A percentile compares a stretch with the other conserved stretches of the same genome.
These are phyloP conservation scores for Caenorhabditis zanzibari DNA, from an alignment of 2,888 invertebrate genomes.

Conservation along the genomic window DNA sequence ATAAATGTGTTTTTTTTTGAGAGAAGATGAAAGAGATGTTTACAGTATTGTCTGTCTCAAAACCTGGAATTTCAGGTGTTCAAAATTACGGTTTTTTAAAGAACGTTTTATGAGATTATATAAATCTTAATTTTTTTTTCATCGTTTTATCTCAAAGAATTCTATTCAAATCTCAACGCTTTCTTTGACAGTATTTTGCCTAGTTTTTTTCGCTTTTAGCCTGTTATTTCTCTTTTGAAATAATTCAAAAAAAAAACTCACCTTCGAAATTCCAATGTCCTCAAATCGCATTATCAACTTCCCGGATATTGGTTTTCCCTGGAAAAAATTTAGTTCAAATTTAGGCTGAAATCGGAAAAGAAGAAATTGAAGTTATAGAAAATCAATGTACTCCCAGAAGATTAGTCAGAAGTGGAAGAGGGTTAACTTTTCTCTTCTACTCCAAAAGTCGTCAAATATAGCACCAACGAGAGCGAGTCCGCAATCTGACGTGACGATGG, in stretches of 20 bases:
- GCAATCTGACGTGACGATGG: constrained; percentile 37
- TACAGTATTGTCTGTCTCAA: no score
- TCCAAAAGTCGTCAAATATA: constrained; percentile 26
- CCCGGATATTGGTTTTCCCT: no score
- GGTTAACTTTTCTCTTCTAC: neutral
- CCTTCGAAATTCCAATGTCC: constrained; percentile 70
- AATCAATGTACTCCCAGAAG: neutral
- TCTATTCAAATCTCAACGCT: neutral
- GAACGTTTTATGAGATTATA: no score
- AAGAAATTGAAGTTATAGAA: neutral
- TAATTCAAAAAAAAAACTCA: constrained; percentile 33
- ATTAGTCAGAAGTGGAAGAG: neutral
- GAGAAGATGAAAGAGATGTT: neutral
- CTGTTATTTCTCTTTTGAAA: neutral
- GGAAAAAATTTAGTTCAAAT: neutral
- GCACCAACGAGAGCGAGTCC: constrained; percentile 9
- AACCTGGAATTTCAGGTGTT: no score
- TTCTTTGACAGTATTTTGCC: neutral
- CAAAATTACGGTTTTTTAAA: no score
- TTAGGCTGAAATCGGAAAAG: neutral
- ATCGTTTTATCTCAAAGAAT: no score
- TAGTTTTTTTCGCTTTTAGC: neutral
- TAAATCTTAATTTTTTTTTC: no score
- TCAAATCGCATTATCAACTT: constrained; percentile 70
- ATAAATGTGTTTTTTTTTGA: no score